These are phyloP conservation scores for Euura lappo DNA, from an alignment of 1,140 invertebrate genomes.

Conservation along the genomic window DNA sequence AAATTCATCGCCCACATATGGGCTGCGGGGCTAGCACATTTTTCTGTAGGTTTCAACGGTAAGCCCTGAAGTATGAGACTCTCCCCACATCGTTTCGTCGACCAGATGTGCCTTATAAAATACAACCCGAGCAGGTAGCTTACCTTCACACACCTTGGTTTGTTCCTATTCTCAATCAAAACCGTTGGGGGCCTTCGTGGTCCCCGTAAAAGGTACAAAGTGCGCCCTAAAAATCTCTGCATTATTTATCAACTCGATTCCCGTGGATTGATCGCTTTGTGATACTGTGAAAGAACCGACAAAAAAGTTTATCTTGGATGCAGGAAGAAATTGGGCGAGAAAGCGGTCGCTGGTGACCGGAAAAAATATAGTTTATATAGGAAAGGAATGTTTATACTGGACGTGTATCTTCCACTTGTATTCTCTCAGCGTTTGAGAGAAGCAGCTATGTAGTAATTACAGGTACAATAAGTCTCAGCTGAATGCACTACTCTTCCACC, in stretches of 20 bases:
- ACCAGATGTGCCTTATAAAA: not conserved
- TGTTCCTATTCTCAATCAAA: not conserved
- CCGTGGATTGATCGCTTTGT: too few species aligned
- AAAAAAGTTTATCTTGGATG: too few species aligned
- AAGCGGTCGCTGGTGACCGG: conserved; percentile 31
- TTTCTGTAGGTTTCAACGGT: too few species aligned
- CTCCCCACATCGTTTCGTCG: not conserved
- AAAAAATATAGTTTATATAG: conserved; percentile 28
- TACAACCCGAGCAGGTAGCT: not conserved
- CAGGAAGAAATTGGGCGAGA: not conserved
- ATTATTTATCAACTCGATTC: not conserved
- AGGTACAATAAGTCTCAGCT: conserved; percentile 38
- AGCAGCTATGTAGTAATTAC: conserved; percentile 30
- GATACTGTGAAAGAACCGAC: too few species aligned
- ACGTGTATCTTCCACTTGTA: not conserved
- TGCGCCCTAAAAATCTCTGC: not conserved
- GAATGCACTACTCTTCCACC: conserved; percentile 26
- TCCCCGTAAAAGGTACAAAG: not conserved
- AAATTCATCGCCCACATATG: too few species aligned
- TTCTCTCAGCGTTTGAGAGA: conserved; percentile 11
- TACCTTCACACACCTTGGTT: not conserved
- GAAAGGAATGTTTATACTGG: too few species aligned
- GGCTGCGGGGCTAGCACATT: too few species aligned
- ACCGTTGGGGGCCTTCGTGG: too few species aligned
- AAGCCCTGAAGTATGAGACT: not conserved